phyloP scores from a whole-genome alignment of 1,140 invertebrate species.

The Diachasmimorpha longicaudata region DNA sequence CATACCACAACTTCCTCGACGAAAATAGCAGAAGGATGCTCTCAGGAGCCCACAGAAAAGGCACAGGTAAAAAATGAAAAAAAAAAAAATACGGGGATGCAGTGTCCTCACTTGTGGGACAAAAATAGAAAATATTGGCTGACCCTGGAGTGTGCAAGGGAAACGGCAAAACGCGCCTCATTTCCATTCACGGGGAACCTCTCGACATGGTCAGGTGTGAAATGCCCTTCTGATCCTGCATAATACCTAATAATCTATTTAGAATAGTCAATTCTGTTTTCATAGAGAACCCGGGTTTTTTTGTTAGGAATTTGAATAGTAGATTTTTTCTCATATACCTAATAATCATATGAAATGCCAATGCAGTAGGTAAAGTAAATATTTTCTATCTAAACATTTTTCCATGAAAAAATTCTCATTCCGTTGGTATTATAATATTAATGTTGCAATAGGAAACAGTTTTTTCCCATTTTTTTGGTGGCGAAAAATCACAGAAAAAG shows the following conservation, averaged over 20 bases:
- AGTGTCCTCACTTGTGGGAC: background rate
- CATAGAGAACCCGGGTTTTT: conserved; percentile 11
- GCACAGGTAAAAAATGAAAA: background rate
- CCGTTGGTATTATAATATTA: too few relatives aligned
- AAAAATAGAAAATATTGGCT: conserved; percentile 13
- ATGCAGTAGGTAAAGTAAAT: background rate
- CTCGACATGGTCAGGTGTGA: conserved; percentile 8
- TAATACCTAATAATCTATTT: conserved; percentile 28
- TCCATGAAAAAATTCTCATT: background rate
- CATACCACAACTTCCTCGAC: too few relatives aligned
- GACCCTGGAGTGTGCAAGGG: background rate
- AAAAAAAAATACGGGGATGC: background rate
- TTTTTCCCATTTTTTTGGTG: too few relatives aligned
- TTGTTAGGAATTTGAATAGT: background rate
- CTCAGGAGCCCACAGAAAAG: background rate
- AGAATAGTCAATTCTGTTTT: conserved; percentile 15
- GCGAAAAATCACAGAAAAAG: too few relatives aligned
- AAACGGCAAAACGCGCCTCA: background rate
- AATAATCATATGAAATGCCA: background rate
- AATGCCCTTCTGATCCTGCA: background rate
- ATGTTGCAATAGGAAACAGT: too few relatives aligned
- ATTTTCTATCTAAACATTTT: background rate
- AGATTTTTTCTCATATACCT: background rate
- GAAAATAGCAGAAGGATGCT: background rate
- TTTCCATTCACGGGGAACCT: background rate